These are phyloP conservation scores for Mirza zaza DNA, from an alignment of 2,113 vertebrate genomes.

Conservation along the genomic window DNA sequence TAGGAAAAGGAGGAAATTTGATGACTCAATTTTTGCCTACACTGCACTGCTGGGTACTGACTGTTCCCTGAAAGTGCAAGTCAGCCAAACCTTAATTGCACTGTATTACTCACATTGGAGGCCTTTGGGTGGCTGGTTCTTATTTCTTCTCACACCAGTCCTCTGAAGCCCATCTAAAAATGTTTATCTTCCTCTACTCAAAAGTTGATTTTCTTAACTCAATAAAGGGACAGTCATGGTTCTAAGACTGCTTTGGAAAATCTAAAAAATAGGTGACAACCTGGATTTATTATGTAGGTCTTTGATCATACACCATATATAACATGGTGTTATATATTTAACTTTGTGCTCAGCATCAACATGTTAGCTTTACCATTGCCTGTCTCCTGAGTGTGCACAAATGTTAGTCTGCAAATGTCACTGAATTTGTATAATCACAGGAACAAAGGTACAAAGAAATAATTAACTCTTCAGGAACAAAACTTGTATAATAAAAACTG, in stretches of 20 bases:
- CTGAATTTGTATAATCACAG: not conserved
- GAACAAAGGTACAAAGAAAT: not conserved
- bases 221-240: not conserved
- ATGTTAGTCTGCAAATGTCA: not conserved
- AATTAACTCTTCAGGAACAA: not conserved
- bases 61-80: slow-evolving; percentile 27
- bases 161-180: slow-evolving; percentile 24
- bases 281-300: not conserved
- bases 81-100: slow-evolving; percentile 53
- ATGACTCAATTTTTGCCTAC: slow-evolving; percentile 41
- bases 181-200: slow-evolving; percentile 7
- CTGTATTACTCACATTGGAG: not conserved
- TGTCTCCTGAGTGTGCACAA: not conserved
- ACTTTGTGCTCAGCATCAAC: not conserved
- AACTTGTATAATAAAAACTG: not conserved
- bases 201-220: not conserved
- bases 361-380: not conserved
- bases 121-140: not conserved
- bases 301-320: not conserved
- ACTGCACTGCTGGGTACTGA: slow-evolving; percentile 36
- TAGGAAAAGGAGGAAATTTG: slow-evolving; percentile 30
- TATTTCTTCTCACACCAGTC: slow-evolving; percentile 46
- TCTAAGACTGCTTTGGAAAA: slow-evolving; percentile 10
- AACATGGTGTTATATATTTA: not conserved
- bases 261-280: not conserved